A percentile compares a stretch with the other conserved stretches of the same genome.
Evolutionary conservation across 1,140 invertebrate genomes (phyloP).

Genomic region (Cherax quadricarinatus): DNA sequence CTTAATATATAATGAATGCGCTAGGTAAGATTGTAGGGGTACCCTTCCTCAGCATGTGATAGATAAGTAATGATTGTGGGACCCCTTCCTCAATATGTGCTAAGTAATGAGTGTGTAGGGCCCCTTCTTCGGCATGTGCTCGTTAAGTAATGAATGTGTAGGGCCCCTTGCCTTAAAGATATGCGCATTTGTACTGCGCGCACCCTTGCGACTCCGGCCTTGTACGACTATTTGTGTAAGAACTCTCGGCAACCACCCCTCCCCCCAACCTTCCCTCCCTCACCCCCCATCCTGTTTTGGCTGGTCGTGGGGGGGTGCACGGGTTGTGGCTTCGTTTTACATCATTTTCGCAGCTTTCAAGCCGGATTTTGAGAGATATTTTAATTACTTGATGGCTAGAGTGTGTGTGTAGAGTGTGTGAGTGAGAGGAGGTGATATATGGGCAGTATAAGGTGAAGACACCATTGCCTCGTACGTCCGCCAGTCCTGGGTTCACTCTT

Average conservation of each 20-base stretch:
- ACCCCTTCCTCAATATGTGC: too few relatives aligned
- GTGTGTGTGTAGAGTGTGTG: not conserved
- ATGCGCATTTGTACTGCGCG: constrained; percentile 47
- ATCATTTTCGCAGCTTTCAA: too few relatives aligned
- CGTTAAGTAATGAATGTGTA: too few relatives aligned
- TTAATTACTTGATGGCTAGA: not conserved
- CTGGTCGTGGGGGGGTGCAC: not conserved
- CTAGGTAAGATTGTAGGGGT: too few relatives aligned
- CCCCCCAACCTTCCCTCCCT: not conserved
- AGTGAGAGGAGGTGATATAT: not conserved
- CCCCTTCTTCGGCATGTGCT: too few relatives aligned
- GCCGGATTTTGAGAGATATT: not conserved
- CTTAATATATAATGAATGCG: too few relatives aligned
- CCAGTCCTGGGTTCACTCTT: constrained; percentile 47
- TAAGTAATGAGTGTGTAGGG: too few relatives aligned
- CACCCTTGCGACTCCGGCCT: constrained; percentile 30
- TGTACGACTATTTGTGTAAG: constrained; percentile 27
- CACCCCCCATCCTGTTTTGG: constrained; percentile 2
- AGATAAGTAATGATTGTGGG: too few relatives aligned
- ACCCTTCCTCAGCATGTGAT: too few relatives aligned
- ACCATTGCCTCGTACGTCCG: constrained; percentile 32
- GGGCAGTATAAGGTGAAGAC: not conserved
- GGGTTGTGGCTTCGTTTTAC: not conserved
- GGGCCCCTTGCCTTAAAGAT: not conserved
- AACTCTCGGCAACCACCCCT: not conserved